Base-by-base conservation (phyloP, 2,888 invertebrate species). In the Agonopterix heracliana region DNA sequence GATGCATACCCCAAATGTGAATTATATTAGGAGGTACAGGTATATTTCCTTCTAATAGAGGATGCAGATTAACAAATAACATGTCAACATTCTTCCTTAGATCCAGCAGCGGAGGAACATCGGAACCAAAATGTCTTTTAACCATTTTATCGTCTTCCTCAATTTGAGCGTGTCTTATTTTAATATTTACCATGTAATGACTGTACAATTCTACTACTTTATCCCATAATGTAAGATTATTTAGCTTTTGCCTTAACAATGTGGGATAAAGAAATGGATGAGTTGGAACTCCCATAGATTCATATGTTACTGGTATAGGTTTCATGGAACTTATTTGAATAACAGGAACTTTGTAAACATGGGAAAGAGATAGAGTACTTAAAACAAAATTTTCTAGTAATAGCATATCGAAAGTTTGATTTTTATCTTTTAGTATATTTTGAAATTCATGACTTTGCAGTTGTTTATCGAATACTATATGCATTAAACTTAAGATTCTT, bases 11-110 rank as follows among this genome's bases (percentile, higher is more conserved):
- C 48, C 88, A 85, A 47, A 84, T 71, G 48, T 74, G 72, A 1
- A 88, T 53, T 4, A 83, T 65, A 46, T 70, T 70, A 0, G 85
- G 81, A n/a, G 84, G 73, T 7, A 78, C 61, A 1, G 89, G 88
- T 9, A 77, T 64, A 46, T 66, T 71, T 1, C 61, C 60, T 10
- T 71, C 71, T 60, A 75, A 77, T 26, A 79, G 54, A 0, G 81
- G 75, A 60, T 86, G 74, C 0, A 66, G 56, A 54, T 89, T 89
- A 2, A 85, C 46, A 50, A 89, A 75, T 13, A 87, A 46, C 71
- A 89, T 63, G 45, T 77, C 74, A 10, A 81, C 60, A 47, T 66
- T 73, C 14, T 64, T 54, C 14, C 50, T 50, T 2, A 76, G 52
- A 40, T 71, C 66, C 2, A 12, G 43, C 3, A 66, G 11, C 4